Evolutionary conservation across 2,888 invertebrate genomes (phyloP).

Genomic region (Volucella inanis): DNA sequence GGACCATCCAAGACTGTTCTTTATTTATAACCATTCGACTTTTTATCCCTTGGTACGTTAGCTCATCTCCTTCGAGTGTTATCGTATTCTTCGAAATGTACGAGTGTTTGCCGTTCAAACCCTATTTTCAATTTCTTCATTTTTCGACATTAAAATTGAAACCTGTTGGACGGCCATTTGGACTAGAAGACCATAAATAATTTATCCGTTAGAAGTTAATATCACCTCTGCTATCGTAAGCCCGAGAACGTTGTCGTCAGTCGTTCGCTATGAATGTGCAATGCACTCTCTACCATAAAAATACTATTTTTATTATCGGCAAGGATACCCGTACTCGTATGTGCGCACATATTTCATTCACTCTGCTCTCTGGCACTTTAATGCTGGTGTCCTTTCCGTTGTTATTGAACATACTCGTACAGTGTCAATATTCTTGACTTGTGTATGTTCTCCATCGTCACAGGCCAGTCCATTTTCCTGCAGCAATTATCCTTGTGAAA

Average conservation of each 20-base stretch:
- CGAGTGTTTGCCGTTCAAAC: background rate
- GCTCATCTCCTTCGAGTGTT: too few species aligned
- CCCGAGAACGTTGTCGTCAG: constrained; percentile 14
- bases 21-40: too few species aligned
- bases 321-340: constrained; percentile 20
- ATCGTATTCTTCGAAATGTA: too few species aligned
- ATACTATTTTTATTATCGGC: constrained; percentile 63
- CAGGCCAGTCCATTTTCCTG: constrained; percentile 37
- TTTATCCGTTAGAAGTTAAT: constrained; percentile 58
- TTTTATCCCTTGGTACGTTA: too few species aligned
- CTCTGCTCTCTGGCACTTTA: constrained; percentile 46
- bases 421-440: constrained; percentile 70
- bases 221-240: constrained; percentile 18
- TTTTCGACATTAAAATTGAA: constrained; percentile 38
- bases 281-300: constrained; percentile 63
- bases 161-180: constrained; percentile 59
- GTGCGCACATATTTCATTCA: constrained; percentile 50
- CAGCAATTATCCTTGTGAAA: constrained; percentile 67
- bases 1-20: too few species aligned
- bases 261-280: constrained; percentile 57
- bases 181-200: constrained; percentile 51
- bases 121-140: constrained; percentile 53
- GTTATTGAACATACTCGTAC: constrained; percentile 58
- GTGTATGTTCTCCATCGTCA: constrained; percentile 38
- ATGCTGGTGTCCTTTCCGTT: constrained; percentile 57